Evolutionary conservation across 2,888 invertebrate species (phyloP), one percentile per base, ranked within the genome.

Genomic region (Priocnemis perturbator): DNA sequence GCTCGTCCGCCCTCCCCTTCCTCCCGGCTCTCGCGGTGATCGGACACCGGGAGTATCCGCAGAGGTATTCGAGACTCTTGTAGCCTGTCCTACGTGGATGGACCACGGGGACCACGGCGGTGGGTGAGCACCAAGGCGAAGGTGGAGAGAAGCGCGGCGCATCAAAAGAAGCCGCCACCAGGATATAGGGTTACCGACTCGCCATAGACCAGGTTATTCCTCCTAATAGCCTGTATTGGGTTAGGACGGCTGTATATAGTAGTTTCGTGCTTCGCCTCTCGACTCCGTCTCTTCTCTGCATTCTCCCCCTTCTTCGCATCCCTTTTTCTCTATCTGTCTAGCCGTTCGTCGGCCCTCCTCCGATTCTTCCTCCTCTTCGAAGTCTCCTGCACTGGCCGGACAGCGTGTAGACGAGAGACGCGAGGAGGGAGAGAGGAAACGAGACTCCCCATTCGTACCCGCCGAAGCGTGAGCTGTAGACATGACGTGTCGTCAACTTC

Each of bases 41-140:
- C 83, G 78, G 81, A 78, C 79, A 83, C 82, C 79, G 81, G 79
- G 83, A 82, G 81, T 84, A 84, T 82, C 79, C 78, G 78, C 76
- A 83, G 86, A 86, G 87, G 88, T 88, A 89, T 88, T 88, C 87
- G 83, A 87, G 85, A 86, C 83, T 83, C 88, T 87, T 88, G 88
- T 88, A 88, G 84, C 82, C 84, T 86, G 87, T 87, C 87, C 85
- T 83, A 81, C 81, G 83, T 82, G 87, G 84, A 86, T 84, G 86
- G 83, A 83, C 86, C 84, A 81, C 81, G 79, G 74, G 69, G 83
- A 82, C 83, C 83, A 86, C 81, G 85, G 78, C 83, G 82, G 84
- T 81, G 82, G 82, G 83, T 83, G 83, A 85, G 79, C 81, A 78
- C 74, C 73, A 47, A 63, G 70, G 76, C 81, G 79, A 81, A 81